Evolutionary conservation across 1,140 invertebrate species (phyloP).

Genomic region (Aphidius gifuensis): DNA sequence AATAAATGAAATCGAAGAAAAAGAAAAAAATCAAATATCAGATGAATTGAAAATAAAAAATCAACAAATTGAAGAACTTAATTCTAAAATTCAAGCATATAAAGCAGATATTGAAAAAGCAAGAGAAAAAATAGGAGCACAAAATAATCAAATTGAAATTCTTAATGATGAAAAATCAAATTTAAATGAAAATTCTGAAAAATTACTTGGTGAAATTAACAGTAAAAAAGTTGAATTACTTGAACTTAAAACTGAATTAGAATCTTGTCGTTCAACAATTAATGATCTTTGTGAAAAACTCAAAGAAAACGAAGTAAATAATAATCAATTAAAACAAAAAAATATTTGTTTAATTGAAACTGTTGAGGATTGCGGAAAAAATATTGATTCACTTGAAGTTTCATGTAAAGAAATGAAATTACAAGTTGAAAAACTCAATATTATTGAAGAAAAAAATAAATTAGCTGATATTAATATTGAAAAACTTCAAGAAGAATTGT

Average conservation of each 20-base stretch:
- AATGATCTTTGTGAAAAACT: slow-evolving; percentile 32
- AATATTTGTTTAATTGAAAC: slow-evolving; percentile 33
- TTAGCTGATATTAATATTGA: slow-evolving; percentile 16
- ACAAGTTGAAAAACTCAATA: slow-evolving; percentile 12
- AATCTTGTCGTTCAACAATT: slow-evolving; percentile 31
- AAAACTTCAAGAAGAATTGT: slow-evolving; percentile 23
- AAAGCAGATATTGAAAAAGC: slow-evolving; percentile 27
- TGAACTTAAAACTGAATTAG: slow-evolving; percentile 30
- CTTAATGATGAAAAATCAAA: slow-evolving; percentile 24
- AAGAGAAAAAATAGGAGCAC: slow-evolving; percentile 29
- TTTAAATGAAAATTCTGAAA: slow-evolving; percentile 13
- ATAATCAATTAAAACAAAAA: slow-evolving; percentile 30
- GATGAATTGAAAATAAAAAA: slow-evolving; percentile 25
- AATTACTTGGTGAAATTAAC: slow-evolving; percentile 29
- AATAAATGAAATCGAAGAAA: slow-evolving; percentile 31
- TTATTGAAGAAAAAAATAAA: slow-evolving; percentile 22
- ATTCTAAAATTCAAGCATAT: slow-evolving; percentile 34
- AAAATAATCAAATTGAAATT: slow-evolving; percentile 28
- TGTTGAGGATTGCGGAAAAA: slow-evolving; percentile 31
- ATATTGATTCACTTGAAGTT: slow-evolving; percentile 25
- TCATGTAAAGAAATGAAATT: slow-evolving; percentile 30
- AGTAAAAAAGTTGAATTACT: slow-evolving; percentile 33
- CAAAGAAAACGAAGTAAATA: slow-evolving; percentile 20
- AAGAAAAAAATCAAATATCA: background rate
- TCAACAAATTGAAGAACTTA: slow-evolving; percentile 32